Conservation (phyloP, 2,888 invertebrate genomes). For the Pegoplata infirma region DNA sequence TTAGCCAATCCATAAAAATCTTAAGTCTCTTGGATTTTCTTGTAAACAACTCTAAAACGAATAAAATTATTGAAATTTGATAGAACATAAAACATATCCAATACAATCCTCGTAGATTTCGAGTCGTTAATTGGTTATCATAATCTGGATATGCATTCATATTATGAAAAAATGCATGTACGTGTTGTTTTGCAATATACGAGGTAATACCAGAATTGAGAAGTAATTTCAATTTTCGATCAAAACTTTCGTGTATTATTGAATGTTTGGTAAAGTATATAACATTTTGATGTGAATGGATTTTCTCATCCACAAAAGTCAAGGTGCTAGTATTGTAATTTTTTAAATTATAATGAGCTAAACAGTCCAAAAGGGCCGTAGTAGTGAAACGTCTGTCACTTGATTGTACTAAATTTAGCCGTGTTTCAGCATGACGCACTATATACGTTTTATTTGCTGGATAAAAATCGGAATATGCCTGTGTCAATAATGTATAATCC, state of each 20-base stretch:
- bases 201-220: conserved; percentile 66
- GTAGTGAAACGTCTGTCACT: conserved; percentile 54
- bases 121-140: conserved; percentile 31
- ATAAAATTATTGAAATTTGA: conserved; percentile 28
- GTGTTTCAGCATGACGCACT: conserved; percentile 31
- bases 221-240: conserved; percentile 67
- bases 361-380: conserved; percentile 64
- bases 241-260: conserved; percentile 64
- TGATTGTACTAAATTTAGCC: conserved; percentile 51
- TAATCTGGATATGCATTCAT: background rate
- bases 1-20: conserved; percentile 16
- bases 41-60: conserved; percentile 60
- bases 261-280: conserved; percentile 70
- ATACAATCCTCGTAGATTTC: conserved; percentile 53
- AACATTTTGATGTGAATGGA: conserved; percentile 67
- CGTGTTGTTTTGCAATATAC: conserved; percentile 34
- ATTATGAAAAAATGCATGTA: background rate
- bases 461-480: conserved; percentile 67
- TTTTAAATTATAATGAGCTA: conserved; percentile 65
- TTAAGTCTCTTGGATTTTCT: conserved; percentile 1
- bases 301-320: conserved; percentile 67
- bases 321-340: conserved; percentile 64
- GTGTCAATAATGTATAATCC: conserved; percentile 66
- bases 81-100: conserved; percentile 43
- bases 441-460: conserved; percentile 64